Base-by-base conservation (phyloP, 53 echinoderm and acorn worm genomes). In the Holothuria leucospilota region DNA sequence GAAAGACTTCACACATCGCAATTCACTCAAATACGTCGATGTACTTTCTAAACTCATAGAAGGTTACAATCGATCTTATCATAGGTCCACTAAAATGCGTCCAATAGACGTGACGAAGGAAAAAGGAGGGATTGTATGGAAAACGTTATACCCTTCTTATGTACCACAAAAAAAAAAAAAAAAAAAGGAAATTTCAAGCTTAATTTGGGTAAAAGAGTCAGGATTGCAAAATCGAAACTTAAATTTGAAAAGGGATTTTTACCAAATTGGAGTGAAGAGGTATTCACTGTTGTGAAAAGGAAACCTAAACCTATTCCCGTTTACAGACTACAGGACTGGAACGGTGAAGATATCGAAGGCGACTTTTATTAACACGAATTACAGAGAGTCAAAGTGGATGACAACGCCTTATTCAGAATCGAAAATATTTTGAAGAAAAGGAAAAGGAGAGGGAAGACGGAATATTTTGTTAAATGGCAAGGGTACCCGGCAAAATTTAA, bases 41-140 rank as follows among this genome's bases (percentile, higher is more conserved):
- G 68, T 89, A 13, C 27, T 89, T n/a, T 18, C 30, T 8, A 75
- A 51, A 38, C 61, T 89, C 9, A 40, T 89, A 14, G n/a, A 56
- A 0, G 89, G 83, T 20, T 90, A 90, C 39, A 86, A 91, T 63
- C 59, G 86, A 24, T 70, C 86, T 18, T 72, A 80, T 39, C 90
- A 87, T 20, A 84, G 87, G 13, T 89, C 86, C 23, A 94, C 88
- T 29, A 69, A 89, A 69, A 94, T 86, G 34, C 85, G 85, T 77
- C 91, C 91, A 2, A 74, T 74, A 6, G 70, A 84, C 4, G 94
- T 94, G 2, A 85, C 62, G 16, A 87, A 87, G 34, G 62, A 87
- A 53, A 94, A 94, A 62, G 87, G 92, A 59, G 82, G 77, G 12
- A 56, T 4, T 11, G n/a, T n/a, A n/a, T n/a, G n/a, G n/a, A n/a